Percentiles rank a stretch among this genome's conserved stretches.
Evolutionary conservation across 2,113 vertebrate species (phyloP).

Genomic region (Gymnobelideus leadbeateri): DNA sequence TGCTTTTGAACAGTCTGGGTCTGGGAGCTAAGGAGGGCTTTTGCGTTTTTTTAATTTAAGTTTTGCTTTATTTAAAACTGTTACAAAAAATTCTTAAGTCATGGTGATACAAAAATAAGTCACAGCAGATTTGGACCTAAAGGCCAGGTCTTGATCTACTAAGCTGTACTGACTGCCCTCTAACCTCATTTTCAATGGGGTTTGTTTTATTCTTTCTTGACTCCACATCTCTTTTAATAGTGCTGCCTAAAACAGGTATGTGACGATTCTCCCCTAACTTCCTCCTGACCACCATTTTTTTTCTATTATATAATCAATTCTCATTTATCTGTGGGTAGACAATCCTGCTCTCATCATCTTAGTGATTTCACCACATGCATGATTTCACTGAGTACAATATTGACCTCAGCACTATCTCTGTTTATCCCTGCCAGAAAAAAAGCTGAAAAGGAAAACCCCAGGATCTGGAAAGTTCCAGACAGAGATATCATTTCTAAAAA

Average conservation of each 20-base stretch:
- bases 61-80: not conserved
- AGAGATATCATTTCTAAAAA: too few relatives aligned
- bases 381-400: constrained; percentile 13
- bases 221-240: not conserved
- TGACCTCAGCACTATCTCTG: constrained; percentile 14
- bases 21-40: not conserved
- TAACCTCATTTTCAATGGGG: too few relatives aligned
- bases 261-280: not conserved
- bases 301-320: constrained; percentile 20
- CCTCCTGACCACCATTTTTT: constrained; percentile 32
- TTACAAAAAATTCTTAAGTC: not conserved
- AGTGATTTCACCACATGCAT: not conserved
- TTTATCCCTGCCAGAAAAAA: constrained; percentile 33
- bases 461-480: not conserved
- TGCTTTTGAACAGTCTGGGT: not conserved
- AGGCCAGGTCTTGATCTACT: too few relatives aligned
- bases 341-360: not conserved
- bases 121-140: not conserved
- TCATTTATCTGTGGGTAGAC: constrained; percentile 20
- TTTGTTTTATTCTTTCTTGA: too few relatives aligned
- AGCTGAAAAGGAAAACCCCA: constrained; percentile 1
- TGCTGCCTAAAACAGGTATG: not conserved
- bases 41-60: not conserved
- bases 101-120: not conserved
- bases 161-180: too few relatives aligned